phyloP scores from a whole-genome alignment of 1,140 invertebrate species.

The Aphis gossypii region DNA sequence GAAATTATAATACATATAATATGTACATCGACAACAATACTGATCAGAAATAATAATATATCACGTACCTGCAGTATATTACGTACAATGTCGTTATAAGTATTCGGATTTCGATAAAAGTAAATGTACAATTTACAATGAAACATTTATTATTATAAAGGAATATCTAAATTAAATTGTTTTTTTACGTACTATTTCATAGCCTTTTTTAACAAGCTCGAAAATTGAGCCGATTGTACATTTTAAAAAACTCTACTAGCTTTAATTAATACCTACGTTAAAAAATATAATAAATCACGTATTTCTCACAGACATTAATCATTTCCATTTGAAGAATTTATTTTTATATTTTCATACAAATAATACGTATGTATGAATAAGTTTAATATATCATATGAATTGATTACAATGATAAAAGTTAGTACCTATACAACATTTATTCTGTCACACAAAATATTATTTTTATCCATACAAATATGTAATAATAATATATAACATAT shows the following conservation, averaged over 20 bases:
- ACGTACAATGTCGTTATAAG: neutral
- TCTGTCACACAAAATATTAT: neutral
- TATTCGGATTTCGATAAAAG: neutral
- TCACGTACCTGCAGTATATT: neutral
- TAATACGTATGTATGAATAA: neutral
- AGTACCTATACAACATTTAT: neutral
- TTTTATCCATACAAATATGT: neutral
- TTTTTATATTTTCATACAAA: neutral
- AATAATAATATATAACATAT: neutral
- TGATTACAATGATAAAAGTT: neutral
- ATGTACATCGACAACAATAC: neutral
- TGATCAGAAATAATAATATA: neutral
- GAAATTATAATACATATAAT: slow-evolving; percentile 1
- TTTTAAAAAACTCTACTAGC: neutral
- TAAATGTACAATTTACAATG: neutral
- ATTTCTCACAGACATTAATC: neutral
- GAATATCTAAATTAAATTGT: neutral
- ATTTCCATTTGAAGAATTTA: neutral
- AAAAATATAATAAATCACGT: neutral
- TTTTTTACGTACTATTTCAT: neutral
- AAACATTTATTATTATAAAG: neutral
- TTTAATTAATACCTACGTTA: neutral
- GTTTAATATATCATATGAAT: neutral
- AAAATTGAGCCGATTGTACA: neutral
- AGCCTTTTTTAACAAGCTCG: neutral